Conservation (phyloP, 2,888 invertebrate species). For the Sipha maydis region DNA sequence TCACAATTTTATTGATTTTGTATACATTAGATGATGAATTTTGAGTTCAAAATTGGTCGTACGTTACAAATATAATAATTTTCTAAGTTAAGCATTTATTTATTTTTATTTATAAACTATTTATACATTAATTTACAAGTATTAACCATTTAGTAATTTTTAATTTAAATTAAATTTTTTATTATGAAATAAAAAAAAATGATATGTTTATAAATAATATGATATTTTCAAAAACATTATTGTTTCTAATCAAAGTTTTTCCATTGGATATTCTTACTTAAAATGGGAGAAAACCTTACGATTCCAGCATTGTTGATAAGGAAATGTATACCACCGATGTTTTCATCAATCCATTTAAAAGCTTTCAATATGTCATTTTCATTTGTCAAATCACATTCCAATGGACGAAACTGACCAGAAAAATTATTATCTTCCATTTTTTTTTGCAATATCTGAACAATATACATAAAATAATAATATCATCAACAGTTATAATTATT, state of each 20-base stretch:
- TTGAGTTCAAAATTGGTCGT: too few species aligned
- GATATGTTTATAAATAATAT: too few species aligned
- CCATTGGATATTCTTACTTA: neutral
- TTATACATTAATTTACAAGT: too few species aligned
- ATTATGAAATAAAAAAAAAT: too few species aligned
- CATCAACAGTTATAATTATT: too few species aligned
- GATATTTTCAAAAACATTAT: neutral
- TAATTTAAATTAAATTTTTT: too few species aligned
- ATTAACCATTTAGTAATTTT: too few species aligned
- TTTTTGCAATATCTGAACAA: slow-evolving; percentile 29
- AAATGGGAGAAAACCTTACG: slow-evolving; percentile 14
- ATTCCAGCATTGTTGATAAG: slow-evolving; percentile 53
- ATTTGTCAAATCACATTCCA: slow-evolving; percentile 21
- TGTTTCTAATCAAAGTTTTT: neutral
- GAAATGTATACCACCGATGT: slow-evolving; percentile 48
- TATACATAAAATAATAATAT: neutral
- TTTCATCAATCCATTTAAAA: slow-evolving; percentile 56
- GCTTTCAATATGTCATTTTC: slow-evolving; percentile 24
- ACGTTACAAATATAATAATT: too few species aligned
- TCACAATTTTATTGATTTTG: too few species aligned
- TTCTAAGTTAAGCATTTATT: too few species aligned
- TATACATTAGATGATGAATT: too few species aligned
- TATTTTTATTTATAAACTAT: too few species aligned
- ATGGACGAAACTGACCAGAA: slow-evolving; percentile 4
- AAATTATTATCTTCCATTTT: slow-evolving; percentile 34